Base-by-base conservation (phyloP, 2,888 invertebrate genomes). In the Notocelia uddmanniana region DNA sequence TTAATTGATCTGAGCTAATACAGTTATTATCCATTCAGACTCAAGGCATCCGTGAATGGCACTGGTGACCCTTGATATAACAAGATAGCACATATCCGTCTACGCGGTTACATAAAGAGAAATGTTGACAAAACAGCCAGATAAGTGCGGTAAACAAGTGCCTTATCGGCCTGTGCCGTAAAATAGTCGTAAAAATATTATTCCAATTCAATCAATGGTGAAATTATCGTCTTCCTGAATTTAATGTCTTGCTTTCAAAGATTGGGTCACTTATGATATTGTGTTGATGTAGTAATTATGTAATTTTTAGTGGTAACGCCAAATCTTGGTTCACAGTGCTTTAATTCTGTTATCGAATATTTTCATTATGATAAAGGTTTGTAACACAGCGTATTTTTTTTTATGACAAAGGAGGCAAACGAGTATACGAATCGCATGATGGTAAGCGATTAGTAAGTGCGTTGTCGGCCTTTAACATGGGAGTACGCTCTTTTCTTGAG, bases 181-280 rank as follows among this genome's bases (percentile, higher is more conserved):
- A 70, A 52, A n/a, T 11, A n/a, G 26, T 66, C 58, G 58, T 66
- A 70, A 66, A 68, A 64, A 26, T 21, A 21, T 21, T 31, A 66
- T 41, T 45, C 13, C 5, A 13, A 31, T 52, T 59, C 34, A 26
- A 37, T 66, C 26, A 58, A 52, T 52, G 6, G 50, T 64, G 57
- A 34, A 58, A 6, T 11, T 41, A 37, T 41, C 23, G 8, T 23
- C 18, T 64, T 52, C n/a, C 64, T 15, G 45, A 6, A 9, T 15
- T 26, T 19, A 21, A 21, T n/a, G 55, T 23, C 13, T 26, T 18
- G 9, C n/a, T 19, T 48, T 48, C 13, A 3, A 0, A 45, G 45
- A 45, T 45, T n/a, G 11, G 11, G 34, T n/a, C n/a, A n/a, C n/a
- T n/a, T n/a, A n/a, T n/a, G n/a, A n/a, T n/a, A n/a, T 34, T 34